Conservation (phyloP, 2,797 vertebrate genomes). For the Adelosebastes latens region DNA sequence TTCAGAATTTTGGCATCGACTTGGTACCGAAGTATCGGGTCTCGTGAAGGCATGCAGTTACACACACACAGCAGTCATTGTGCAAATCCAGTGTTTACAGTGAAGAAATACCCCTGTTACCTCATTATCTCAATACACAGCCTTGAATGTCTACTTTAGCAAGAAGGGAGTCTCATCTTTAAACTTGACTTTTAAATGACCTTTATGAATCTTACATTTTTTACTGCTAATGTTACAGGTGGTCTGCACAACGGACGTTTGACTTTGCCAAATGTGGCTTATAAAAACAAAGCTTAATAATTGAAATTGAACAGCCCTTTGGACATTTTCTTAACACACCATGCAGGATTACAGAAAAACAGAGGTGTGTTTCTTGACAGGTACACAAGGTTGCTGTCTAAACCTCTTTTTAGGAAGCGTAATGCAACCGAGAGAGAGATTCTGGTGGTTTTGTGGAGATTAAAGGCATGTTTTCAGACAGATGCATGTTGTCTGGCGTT, state of each 20-base stretch:
- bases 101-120: not conserved
- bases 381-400: constrained; percentile 27
- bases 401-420: constrained; percentile 3
- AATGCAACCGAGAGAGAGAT: constrained; percentile 8
- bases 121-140: constrained; percentile 9
- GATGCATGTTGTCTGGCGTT: constrained; percentile 43
- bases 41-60: not conserved
- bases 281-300: not conserved
- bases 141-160: not conserved
- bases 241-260: not conserved
- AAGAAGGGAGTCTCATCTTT: not conserved
- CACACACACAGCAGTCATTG: not conserved
- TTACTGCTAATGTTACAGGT: not conserved
- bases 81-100: not conserved
- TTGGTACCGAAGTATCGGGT: too few species aligned
- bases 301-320: not conserved
- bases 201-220: not conserved
- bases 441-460: constrained; percentile 28
- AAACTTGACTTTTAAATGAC: not conserved
- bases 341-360: constrained; percentile 1
- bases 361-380: not conserved
- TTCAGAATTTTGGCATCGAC: too few species aligned
- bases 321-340: not conserved
- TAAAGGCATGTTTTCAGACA: constrained; percentile 35
- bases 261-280: not conserved